These are phyloP conservation scores for Meloidogyne exigua DNA, from an alignment of 1,140 invertebrate species.

Conservation along the genomic window DNA sequence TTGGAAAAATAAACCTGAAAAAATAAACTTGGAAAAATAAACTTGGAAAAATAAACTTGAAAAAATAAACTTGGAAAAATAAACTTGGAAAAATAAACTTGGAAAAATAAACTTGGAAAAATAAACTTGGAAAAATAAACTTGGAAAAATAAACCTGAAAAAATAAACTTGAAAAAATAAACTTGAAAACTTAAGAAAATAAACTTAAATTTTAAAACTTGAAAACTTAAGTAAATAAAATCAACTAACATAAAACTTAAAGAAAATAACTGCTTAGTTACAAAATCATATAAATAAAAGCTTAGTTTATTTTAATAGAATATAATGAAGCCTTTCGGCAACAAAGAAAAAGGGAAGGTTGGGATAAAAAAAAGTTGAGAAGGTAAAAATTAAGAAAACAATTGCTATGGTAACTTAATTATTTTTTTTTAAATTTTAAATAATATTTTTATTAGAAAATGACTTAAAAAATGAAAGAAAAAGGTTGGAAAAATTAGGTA, in stretches of 20 bases:
- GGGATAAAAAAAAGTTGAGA: background rate
- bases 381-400: background rate
- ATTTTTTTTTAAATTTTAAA: conserved; percentile 5
- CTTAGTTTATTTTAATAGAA: background rate
- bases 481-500: background rate
- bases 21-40: background rate
- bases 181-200: background rate
- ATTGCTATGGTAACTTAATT: conserved; percentile 1
- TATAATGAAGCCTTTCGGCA: conserved; percentile 4
- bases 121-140: too few relatives aligned
- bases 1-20: background rate
- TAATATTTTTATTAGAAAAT: background rate
- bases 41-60: background rate
- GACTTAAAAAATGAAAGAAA: background rate
- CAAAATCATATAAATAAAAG: background rate
- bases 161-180: background rate
- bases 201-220: background rate
- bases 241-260: background rate
- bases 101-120: too few relatives aligned
- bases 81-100: too few relatives aligned
- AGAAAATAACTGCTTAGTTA: background rate
- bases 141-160: too few relatives aligned
- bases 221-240: background rate
- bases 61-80: too few relatives aligned
- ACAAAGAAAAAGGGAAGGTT: background rate